A percentile compares a stretch with the other conserved stretches of the same genome.
These are phyloP conservation scores for Patiria pectinifera DNA, from an alignment of 53 echinoderm and acorn worm species.

Conservation along the genomic window DNA sequence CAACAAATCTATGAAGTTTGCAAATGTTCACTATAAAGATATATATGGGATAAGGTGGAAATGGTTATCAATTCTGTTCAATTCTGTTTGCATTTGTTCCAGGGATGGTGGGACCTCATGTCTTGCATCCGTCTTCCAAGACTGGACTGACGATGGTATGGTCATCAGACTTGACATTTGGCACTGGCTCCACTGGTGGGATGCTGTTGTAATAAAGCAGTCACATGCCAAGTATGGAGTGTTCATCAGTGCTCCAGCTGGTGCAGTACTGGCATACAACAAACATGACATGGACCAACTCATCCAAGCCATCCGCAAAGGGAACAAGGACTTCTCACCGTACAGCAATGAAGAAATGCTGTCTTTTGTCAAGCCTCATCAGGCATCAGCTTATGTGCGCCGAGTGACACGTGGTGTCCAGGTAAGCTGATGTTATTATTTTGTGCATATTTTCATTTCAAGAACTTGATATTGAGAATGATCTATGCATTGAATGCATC, in stretches of 20 bases:
- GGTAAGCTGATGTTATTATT: slow-evolving; percentile 50
- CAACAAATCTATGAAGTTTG: not conserved
- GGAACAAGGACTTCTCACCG: slow-evolving; percentile 36
- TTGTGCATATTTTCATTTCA: slow-evolving; percentile 14
- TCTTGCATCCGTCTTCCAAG: slow-evolving; percentile 60
- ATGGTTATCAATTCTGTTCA: slow-evolving; percentile 33
- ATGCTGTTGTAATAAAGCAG: too few relatives aligned
- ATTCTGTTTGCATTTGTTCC: slow-evolving; percentile 28
- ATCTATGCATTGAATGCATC: slow-evolving; percentile 5
- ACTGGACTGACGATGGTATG: slow-evolving; percentile 69
- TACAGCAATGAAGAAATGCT: slow-evolving; percentile 64
- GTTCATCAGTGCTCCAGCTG: too few relatives aligned
- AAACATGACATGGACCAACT: slow-evolving; percentile 62
- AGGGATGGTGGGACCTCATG: slow-evolving; percentile 69
- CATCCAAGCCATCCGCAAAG: slow-evolving; percentile 64
- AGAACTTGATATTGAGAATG: not conserved
- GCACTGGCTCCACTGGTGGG: slow-evolving; percentile 76
- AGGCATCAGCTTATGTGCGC: slow-evolving; percentile 53
- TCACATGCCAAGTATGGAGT: too few relatives aligned
- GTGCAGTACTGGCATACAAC: slow-evolving; percentile 78
- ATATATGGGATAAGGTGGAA: slow-evolving; percentile 23
- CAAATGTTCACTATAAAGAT: not conserved
- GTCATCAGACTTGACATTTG: slow-evolving; percentile 73
- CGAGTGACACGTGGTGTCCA: slow-evolving; percentile 67
- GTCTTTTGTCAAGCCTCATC: slow-evolving; percentile 61